A percentile compares a stretch with the other conserved stretches of the same genome.
Conservation (phyloP, 2,888 invertebrate species). For the Hirtodrosophila trivittata region DNA sequence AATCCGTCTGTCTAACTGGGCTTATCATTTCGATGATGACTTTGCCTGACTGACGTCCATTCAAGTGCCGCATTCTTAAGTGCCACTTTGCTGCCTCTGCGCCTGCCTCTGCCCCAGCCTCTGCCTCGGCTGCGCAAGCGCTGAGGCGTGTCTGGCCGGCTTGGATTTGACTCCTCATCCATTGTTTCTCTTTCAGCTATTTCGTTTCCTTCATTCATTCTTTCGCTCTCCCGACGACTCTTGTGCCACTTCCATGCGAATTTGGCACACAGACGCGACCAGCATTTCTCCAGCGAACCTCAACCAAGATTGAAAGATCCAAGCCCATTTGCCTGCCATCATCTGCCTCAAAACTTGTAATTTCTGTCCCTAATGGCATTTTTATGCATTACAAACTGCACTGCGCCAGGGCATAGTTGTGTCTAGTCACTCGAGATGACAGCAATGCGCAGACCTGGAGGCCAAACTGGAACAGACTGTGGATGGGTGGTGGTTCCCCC, state of each 20-base stretch:
- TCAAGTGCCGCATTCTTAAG: conserved; percentile 54
- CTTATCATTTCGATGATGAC: conserved; percentile 53
- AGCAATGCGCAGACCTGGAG: conserved; percentile 11
- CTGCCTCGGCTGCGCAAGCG: conserved; percentile 45
- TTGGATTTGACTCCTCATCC: conserved; percentile 28
- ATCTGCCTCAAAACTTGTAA: conserved; percentile 32
- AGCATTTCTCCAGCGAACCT: neutral
- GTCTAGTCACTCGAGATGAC: conserved; percentile 42
- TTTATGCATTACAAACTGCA: conserved; percentile 59
- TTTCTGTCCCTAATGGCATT: conserved; percentile 49
- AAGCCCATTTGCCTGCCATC: conserved; percentile 32
- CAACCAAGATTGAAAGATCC: neutral
- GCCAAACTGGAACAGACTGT: conserved; percentile 43
- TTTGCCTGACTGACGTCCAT: conserved; percentile 60
- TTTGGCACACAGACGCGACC: conserved; percentile 51
- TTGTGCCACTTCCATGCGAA: conserved; percentile 59
- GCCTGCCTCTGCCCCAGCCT: neutral
- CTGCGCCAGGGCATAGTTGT: conserved; percentile 41
- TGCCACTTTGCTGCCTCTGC: conserved; percentile 44
- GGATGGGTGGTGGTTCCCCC: conserved; percentile 25
- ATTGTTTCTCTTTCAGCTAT: conserved; percentile 39
- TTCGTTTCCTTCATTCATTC: neutral
- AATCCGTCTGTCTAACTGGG: conserved; percentile 49
- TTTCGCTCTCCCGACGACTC: conserved; percentile 32
- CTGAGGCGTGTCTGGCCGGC: conserved; percentile 57